Percentiles rank a stretch among this genome's conserved stretches.
Evolutionary conservation across 2,113 vertebrate genomes (phyloP).

Genomic region (Pelecanus crispus): DNA sequence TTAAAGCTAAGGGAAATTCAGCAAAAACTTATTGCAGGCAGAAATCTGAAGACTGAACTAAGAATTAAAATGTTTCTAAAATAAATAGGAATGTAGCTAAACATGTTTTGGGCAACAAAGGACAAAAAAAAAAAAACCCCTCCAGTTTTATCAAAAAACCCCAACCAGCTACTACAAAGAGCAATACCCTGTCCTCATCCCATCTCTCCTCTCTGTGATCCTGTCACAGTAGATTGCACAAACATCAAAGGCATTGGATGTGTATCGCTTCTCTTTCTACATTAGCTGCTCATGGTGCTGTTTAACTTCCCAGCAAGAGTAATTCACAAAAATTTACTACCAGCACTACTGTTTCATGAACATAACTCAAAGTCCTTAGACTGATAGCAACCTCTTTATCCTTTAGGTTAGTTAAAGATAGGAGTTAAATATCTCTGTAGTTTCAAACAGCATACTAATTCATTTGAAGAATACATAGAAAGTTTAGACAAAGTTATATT

Average conservation of each 20-base stretch:
- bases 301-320: background rate
- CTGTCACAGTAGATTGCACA: background rate
- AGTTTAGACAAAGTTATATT: background rate
- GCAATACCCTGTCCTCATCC: background rate
- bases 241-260: background rate
- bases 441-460: background rate
- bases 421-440: background rate
- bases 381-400: background rate
- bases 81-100: background rate
- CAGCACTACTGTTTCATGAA: background rate
- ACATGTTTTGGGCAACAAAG: background rate
- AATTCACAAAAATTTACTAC: background rate
- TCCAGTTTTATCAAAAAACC: background rate
- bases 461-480: background rate
- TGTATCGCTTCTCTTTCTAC: background rate
- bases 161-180: background rate
- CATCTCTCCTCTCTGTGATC: background rate
- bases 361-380: background rate
- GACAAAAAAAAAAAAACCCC: accelerated
- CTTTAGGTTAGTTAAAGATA: background rate
- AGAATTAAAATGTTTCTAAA: background rate
- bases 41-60: background rate
- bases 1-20: background rate
- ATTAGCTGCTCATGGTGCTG: background rate
- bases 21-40: background rate